Evolutionary conservation across 2,113 vertebrate species (phyloP), one percentile per base, ranked within the genome.

Genomic region (Chloroceryle aenea): DNA sequence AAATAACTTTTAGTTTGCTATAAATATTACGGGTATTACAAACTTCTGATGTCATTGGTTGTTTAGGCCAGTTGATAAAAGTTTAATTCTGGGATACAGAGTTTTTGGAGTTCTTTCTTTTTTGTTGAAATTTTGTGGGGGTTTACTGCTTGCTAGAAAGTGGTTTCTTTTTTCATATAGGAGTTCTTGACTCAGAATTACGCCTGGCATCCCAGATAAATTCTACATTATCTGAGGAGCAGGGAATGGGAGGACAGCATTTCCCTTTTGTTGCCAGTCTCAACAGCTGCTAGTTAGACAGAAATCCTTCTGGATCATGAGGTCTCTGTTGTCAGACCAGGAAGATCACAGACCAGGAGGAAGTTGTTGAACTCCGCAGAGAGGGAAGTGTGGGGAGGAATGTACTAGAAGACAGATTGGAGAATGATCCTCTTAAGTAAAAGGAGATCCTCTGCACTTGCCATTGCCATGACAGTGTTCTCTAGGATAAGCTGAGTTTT

Each of bases 241-340:
- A 91, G 64, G 85, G 61, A 78, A 27, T 79, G 36, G 71, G 76
- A 72, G 63, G 84, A 84, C 36, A 94, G n/a, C n/a, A 12, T 17
- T 92, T 83, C 40, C 56, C 40, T 89, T 83, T 75, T 83, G 50
- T 66, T 83, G 52, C 45, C 72, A 47, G 26, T 79, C 47, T 87
- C 56, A 56, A 52, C 52, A 83, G 56, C 61, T 75, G 36, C 45
- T 83, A n/a, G 43, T 90, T 95, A 64, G 84, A 56, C 66, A 94
- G 85, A 85, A 95, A 84, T 55, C 64, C 29, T 90, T 84, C 73
- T 80, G 80, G 48, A n/a, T 77, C 25, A 5, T 62, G 36, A 72
- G 63, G 42, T 94, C 40, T 85, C 16, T 74, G 16, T 63, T 85
- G 78, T 20, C 69, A 87, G 64, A 42, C 25, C 42, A 55, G 76